These are phyloP conservation scores for Suricata suricatta DNA, from an alignment of 2,113 vertebrate species.

Conservation along the genomic window DNA sequence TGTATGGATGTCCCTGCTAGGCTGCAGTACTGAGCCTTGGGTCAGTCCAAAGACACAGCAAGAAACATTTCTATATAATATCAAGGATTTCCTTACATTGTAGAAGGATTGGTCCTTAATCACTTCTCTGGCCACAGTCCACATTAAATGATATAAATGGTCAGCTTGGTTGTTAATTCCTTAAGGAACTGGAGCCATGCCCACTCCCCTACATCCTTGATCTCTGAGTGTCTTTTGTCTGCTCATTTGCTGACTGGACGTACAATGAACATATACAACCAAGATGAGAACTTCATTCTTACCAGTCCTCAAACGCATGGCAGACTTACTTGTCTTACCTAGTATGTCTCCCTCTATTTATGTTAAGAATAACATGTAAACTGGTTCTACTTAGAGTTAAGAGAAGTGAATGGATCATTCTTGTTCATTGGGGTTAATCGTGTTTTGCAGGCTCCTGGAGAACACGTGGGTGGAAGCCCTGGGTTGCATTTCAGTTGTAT, in stretches of 20 bases:
- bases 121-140: neutral
- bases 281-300: neutral
- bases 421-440: neutral
- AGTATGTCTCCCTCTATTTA: neutral
- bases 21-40: neutral
- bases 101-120: neutral
- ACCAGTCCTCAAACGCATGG: neutral
- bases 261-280: too few relatives aligned
- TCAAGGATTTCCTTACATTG: neutral
- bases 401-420: neutral
- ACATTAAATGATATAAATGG: neutral
- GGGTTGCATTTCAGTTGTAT: neutral
- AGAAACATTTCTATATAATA: neutral
- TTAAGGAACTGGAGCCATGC: neutral
- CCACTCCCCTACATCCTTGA: neutral
- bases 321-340: neutral
- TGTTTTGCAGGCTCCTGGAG: neutral
- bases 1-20: neutral
- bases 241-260: neutral
- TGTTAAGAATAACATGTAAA: neutral
- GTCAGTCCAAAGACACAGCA: neutral
- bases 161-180: neutral
- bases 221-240: neutral
- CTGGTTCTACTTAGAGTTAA: neutral
- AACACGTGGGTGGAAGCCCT: neutral